Evolutionary conservation across 2,888 invertebrate species (phyloP).

Genomic region (Ochlodes sylvanus): DNA sequence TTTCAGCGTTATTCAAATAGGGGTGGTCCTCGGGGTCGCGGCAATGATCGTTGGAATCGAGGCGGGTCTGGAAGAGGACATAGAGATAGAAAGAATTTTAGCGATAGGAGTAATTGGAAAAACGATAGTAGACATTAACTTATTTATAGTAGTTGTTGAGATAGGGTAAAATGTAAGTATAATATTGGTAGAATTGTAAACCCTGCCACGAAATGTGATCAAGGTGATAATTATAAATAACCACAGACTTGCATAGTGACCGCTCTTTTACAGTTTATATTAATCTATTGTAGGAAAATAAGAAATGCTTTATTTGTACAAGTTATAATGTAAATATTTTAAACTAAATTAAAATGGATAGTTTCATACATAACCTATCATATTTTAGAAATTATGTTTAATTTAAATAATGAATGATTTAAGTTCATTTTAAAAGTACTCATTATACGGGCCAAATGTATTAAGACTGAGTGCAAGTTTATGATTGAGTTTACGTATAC

Average conservation of each 20-base stretch:
- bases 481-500: conserved; percentile 54
- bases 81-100: conserved; percentile 78
- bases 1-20: conserved; percentile 74
- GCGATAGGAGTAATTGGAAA: conserved; percentile 81
- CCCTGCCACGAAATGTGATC: conserved; percentile 76
- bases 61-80: conserved; percentile 77
- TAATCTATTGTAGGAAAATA: conserved; percentile 47
- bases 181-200: conserved; percentile 41
- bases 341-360: conserved; percentile 48
- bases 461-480: conserved; percentile 81
- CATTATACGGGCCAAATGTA: conserved; percentile 81
- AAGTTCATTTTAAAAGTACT: conserved; percentile 66
- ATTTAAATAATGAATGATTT: conserved; percentile 44
- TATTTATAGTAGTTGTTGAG: conserved; percentile 46
- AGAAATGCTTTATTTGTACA: conserved; percentile 47
- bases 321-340: conserved; percentile 62
- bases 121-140: conserved; percentile 82
- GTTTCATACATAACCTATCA: conserved; percentile 48
- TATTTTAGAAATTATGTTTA: conserved; percentile 48
- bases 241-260: conserved; percentile 62
- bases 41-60: conserved; percentile 77
- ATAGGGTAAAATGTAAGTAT: conserved; percentile 38
- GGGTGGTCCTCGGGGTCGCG: conserved; percentile 75
- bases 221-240: conserved; percentile 70
- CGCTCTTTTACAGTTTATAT: conserved; percentile 60